Evolutionary conservation across 1,140 invertebrate genomes (phyloP), one percentile per base, ranked within the genome.

Genomic region (Galleria mellonella): DNA sequence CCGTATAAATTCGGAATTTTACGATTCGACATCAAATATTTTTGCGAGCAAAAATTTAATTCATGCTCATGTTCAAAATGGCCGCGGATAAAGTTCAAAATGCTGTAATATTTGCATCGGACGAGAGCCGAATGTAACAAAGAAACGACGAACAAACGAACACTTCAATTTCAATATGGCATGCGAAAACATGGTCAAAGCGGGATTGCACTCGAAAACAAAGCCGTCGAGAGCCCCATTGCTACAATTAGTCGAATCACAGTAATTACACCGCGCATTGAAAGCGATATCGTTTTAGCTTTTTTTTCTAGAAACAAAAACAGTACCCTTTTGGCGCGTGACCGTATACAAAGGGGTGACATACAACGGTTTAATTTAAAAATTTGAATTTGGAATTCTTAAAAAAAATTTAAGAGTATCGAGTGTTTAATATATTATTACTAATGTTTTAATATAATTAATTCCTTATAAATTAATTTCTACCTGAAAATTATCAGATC

Each of bases 161-260:
- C 57, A 63, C 77, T 82, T 52, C 51, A 77, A 65, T 62, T 65
- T 75, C 75, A 76, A 72, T 74, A 72, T 59, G 62, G 62, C 69
- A 71, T 78, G 62, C 62, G 56, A 73, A 74, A 74, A 75, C 48
- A 76, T 62, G 71, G 74, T 78, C 74, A 83, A 81, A 81, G 76
- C 56, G 61, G 65, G 48, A 62, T 56, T 56, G 57, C 57, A 53
- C 55, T 71, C 55, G 53, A 48, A 76, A 77, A 72, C 78, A 77
- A 79, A 71, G 63, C 55, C 47, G 41, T 47, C 47, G 59, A 63
- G 53, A 51, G 52, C 61, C 65, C 70, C 55, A 28, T 61, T 38
- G 54, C 47, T 70, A 79, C 70, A 83, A 83, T 83, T 81, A 83
- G 67, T 62, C 45, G 65, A 72, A 81, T 79, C 64, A 72, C 58